Evolutionary conservation across 2,888 invertebrate species (phyloP), one percentile per base, ranked within the genome.

Genomic region (Tubiluchus corallicola): DNA sequence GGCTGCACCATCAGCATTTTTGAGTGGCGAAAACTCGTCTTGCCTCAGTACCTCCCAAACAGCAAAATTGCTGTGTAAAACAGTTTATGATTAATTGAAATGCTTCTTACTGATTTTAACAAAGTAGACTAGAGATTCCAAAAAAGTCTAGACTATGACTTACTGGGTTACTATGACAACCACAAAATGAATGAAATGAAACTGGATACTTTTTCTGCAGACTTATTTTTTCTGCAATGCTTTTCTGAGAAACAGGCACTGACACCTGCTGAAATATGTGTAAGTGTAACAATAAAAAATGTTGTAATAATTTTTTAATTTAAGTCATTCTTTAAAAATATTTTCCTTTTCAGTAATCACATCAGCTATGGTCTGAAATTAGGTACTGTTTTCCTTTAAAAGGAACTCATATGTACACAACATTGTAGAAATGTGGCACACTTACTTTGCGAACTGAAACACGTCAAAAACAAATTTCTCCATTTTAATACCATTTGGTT

Each of bases 391-490:
- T 13, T 39, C 9, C 15, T 15, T 5, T 15, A 9, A 17, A 15
- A 19, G 4, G 13, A 5, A 19, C 21, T 21, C n/a, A 15, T 13
- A 9, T 20, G 16, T 37, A 37, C 4, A 4, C 46, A 13, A 16
- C 13, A 21, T 16, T 39, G 3, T 17, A 42, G n/a, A 15, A 17
- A n/a, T n/a, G 16, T 4, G 21, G 37, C 2, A 21, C 40, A 62
- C 68, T 60, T 59, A 72, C 69, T 82, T 75, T 1, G 92, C 77
- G 64, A 85, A 88, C 57, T 82, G 82, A 60, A 99, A 98, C 0
- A 96, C 92, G 64, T 99, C 98, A 62, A 99, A 99, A 5, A 99
- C 83, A 62, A 99, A 99, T 64, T 96, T 98, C 60, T 99, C 98
- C 67, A 99, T 80, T 69, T 99, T 99, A 51, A 98, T 85, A 5